A percentile compares a stretch with the other conserved stretches of the same genome.
Evolutionary conservation across 2,888 invertebrate species (phyloP).

Genomic region (Lissonota sp.): DNA sequence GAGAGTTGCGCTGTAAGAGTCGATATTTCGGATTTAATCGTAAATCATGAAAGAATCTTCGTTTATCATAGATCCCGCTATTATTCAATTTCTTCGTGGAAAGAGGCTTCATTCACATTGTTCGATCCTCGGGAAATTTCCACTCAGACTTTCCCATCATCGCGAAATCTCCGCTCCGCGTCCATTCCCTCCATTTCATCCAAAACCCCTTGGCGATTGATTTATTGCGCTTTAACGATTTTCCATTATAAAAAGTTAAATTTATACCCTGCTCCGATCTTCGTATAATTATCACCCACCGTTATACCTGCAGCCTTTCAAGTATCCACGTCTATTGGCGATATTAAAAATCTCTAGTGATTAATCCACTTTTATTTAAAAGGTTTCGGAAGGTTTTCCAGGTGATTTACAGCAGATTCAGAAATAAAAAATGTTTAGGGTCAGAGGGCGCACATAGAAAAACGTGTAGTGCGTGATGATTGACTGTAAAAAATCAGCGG

Average conservation of each 20-base stretch:
- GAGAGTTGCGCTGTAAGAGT: too few relatives aligned
- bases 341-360: conserved; percentile 57
- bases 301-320: not conserved
- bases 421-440: not conserved
- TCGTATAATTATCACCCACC: conserved; percentile 45
- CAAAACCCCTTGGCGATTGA: conserved; percentile 50
- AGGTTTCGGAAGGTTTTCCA: not conserved
- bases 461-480: conserved; percentile 8
- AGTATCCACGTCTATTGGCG: conserved; percentile 7
- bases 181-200: conserved; percentile 20
- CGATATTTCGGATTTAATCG: too few relatives aligned
- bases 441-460: not conserved
- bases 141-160: too few relatives aligned
- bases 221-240: conserved; percentile 49
- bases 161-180: conserved; percentile 15
- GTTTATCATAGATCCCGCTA: too few relatives aligned
- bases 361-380: conserved; percentile 37
- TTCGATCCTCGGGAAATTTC: too few relatives aligned
- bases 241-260: conserved; percentile 27
- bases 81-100: too few relatives aligned
- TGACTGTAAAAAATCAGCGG: conserved; percentile 13
- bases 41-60: too few relatives aligned
- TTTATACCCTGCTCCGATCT: conserved; percentile 52
- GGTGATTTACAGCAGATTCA: not conserved
- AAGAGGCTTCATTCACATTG: too few relatives aligned